A percentile compares a stretch with the other conserved stretches of the same genome.
Evolutionary conservation across 2,888 invertebrate species (phyloP).

Genomic region (Aproaerema taeniolella): DNA sequence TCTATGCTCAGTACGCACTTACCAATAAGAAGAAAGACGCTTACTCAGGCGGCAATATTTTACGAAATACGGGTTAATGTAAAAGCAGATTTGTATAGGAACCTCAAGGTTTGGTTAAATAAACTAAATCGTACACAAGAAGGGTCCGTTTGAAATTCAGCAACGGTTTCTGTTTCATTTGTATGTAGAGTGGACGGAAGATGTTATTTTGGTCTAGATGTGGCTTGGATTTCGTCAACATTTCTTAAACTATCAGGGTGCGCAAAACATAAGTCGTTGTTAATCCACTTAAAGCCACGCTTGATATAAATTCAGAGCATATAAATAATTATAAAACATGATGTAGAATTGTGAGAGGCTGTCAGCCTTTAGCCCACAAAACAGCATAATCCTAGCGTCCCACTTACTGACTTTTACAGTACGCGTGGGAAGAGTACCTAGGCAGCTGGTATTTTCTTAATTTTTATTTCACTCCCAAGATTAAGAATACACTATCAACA

Average conservation of each 20-base stretch:
- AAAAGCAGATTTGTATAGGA: slow-evolving; percentile 1
- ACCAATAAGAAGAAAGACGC: neutral
- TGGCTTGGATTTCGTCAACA: no score
- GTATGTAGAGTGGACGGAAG: slow-evolving; percentile 19
- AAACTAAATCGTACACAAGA: slow-evolving; percentile 11
- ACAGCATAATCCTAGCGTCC: no score
- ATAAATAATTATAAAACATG: no score
- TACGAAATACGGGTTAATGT: neutral
- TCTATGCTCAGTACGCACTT: no score
- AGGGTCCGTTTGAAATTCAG: slow-evolving; percentile 29
- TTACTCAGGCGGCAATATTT: neutral
- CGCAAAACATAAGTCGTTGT: neutral
- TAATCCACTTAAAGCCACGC: neutral
- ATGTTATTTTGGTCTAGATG: slow-evolving; percentile 11
- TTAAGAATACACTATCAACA: no score
- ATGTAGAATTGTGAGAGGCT: no score
- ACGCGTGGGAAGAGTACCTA: no score
- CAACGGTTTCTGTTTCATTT: slow-evolving; percentile 22
- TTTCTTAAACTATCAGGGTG: neutral
- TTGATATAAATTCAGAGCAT: no score
- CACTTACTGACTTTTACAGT: no score
- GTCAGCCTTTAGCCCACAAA: neutral
- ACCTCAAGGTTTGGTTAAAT: slow-evolving; percentile 11
- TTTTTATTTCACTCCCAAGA: no score
- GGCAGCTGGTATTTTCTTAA: no score